Evolutionary conservation across 2,113 vertebrate genomes (phyloP), one percentile per base, ranked within the genome.

Genomic region (Brachionichthys hirsutus): DNA sequence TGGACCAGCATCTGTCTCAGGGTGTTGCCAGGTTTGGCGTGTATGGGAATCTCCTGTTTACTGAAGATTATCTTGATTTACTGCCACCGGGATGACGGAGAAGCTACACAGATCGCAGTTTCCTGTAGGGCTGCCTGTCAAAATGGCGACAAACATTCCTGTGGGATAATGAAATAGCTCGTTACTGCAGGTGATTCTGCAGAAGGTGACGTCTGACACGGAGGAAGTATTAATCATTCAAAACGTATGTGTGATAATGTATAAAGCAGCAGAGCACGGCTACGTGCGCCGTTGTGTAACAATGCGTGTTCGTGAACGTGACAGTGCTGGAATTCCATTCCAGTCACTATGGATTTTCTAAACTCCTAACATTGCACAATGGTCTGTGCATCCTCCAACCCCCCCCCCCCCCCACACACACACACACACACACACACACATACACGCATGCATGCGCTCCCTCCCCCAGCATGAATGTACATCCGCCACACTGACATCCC

Each of bases 401-500:
- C 44, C 30, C 64, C 30, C 50, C 19, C 49, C 45, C 58, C 44
- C 51, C 15, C 50, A n/a, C n/a, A n/a, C n/a, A n/a, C n/a, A n/a
- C n/a, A n/a, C n/a, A n/a, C n/a, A n/a, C n/a, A n/a, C n/a, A n/a
- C n/a, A n/a, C n/a, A n/a, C n/a, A n/a, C n/a, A n/a, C n/a, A 42
- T 22, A 35, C 65, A 6, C 24, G 8, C 4, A 30, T 30, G 24
- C 4, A 30, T 30, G 24, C 4, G 24, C 24, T 30, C 49, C 12
- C 22, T 7, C 55, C 42, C 46, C 44, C 56, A 52, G 24, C 40
- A 34, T 35, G 75, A 72, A 60, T 74, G 62, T 54, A 62, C 24
- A 0, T 43, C 54, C 70, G 67, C 73, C 72, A 72, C 62, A 65
- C 56, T 42, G 62, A 80, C 83, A 75, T 64, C 57, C 54, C 48